Evolutionary conservation across 2,113 vertebrate species (phyloP).

Genomic region (Melanocharis versteri): DNA sequence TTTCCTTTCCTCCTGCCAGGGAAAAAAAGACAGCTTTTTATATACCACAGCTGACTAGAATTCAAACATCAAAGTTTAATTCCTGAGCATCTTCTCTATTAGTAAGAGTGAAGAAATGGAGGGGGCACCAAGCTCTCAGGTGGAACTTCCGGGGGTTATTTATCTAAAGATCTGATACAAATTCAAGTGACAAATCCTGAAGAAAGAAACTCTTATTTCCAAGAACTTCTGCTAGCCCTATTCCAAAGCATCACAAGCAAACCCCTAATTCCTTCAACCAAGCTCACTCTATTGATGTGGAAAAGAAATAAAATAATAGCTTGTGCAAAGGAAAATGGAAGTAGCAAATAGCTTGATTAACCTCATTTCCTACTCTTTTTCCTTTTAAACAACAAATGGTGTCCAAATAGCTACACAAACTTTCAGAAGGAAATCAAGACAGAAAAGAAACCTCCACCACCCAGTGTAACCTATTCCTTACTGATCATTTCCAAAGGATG

Average conservation of each 20-base stretch:
- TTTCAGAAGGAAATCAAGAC: neutral
- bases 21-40: neutral
- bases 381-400: neutral
- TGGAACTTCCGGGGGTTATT: neutral
- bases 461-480: neutral
- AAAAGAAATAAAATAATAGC: neutral
- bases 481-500: neutral
- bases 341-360: neutral
- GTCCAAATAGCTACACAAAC: neutral
- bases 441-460: neutral
- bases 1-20: neutral
- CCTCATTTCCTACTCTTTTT: neutral
- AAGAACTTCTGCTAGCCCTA: neutral
- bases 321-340: neutral
- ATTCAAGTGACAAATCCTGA: neutral
- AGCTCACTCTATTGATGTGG: neutral
- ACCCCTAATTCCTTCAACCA: neutral
- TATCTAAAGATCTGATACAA: fast-evolving
- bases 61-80: neutral
- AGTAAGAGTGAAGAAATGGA: neutral
- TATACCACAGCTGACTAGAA: neutral
- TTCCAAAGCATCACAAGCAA: neutral
- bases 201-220: neutral
- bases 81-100: neutral
- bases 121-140: neutral